Base-by-base conservation (phyloP, 92 coral and sea anemone species). In the Anthopleura xanthogrammica region DNA sequence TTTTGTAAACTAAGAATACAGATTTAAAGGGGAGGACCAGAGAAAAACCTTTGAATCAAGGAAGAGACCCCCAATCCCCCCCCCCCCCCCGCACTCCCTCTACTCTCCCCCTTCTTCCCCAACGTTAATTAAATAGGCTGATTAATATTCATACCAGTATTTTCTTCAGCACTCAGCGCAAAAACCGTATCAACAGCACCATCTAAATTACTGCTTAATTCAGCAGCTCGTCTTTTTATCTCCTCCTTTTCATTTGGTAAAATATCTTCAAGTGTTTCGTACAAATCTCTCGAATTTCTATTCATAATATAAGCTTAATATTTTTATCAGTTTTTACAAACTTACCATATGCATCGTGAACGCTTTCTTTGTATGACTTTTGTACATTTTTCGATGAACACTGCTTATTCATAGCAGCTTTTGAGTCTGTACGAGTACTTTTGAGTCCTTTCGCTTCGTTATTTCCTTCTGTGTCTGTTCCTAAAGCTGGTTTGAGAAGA, bases 151-250 rank as follows among this genome's bases (percentile, higher is more conserved):
- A 10, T 43, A 46, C 56, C 54, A 12, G 41, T 19, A 52, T 77
- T 46, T 19, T 50, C 58, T n/a, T 20, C 80, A 29, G 74, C 42
- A 22, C 52, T 46, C 60, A 77, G 64, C 40, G 80, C 60, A 17
- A 77, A 77, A 55, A 77, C 60, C n/a, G 72, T 65, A 16, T 80
- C 75, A 7, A 60, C 48, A 62, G 75, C 83, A 16, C 64, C 83
- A 11, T 65, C 36, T 16, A 80, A 43, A 80, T 43, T 64, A 14
- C 41, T 43, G n/a, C 75, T 60, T 52, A 41, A 40, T 41, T 64
- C 58, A 16, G 39, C 75, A 80, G 75, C 83, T 39, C 42, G 16
- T 65, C 24, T 16, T 19, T 62, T 80, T 14, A 62, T 20, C 20
- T 80, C 75, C 14, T 64, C 58, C 12, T 52, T 80, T 60, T 71